Evolutionary conservation across 2,797 vertebrate species (phyloP).

Genomic region (Chrosomus eos): DNA sequence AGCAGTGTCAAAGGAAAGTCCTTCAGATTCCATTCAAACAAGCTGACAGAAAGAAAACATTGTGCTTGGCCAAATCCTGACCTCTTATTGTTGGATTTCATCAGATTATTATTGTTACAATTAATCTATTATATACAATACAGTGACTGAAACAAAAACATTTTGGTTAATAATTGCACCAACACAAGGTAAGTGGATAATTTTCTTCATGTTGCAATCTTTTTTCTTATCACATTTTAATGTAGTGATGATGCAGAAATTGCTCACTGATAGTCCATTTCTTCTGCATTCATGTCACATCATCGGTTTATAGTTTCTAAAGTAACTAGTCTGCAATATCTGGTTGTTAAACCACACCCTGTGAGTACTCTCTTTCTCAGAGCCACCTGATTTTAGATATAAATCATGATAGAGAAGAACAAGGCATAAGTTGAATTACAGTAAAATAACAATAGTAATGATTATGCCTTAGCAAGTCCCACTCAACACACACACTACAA

Average conservation of each 20-base stretch:
- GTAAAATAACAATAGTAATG: neutral
- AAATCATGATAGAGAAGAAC: neutral
- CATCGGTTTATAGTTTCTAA: neutral
- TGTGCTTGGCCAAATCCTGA: conserved; percentile 43
- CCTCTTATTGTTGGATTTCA: neutral
- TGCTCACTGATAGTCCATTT: neutral
- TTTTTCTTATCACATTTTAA: neutral
- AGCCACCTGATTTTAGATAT: neutral
- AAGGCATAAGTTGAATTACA: neutral
- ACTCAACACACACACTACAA: neutral
- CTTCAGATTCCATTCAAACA: conserved; percentile 65
- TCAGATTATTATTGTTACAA: neutral
- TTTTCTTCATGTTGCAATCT: neutral
- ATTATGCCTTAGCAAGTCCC: neutral
- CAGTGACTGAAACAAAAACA: neutral
- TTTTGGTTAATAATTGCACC: neutral
- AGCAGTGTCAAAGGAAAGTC: conserved; percentile 61
- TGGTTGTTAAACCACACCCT: conserved; percentile 17
- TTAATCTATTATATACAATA: neutral
- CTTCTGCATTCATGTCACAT: neutral
- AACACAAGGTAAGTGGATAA: neutral
- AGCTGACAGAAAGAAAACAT: conserved; percentile 62
- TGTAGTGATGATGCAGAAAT: neutral
- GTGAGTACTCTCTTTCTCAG: neutral
- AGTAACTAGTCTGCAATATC: neutral